Percentiles rank a stretch among this genome's conserved stretches.
Conservation (phyloP, 2,113 vertebrate genomes). For the Aegithalos caudatus region DNA sequence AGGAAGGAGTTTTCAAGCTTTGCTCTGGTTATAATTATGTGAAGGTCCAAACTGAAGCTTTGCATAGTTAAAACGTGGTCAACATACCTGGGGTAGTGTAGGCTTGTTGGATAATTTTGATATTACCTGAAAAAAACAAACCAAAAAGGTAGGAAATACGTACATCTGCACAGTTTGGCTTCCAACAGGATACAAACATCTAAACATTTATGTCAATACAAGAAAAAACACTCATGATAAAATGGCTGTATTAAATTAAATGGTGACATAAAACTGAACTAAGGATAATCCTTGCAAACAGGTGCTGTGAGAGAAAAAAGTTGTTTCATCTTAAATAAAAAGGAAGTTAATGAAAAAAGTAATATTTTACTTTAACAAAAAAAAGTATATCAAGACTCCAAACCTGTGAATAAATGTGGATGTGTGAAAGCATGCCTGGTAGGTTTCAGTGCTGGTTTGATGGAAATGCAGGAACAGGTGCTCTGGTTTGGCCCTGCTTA, state of each 20-base stretch:
- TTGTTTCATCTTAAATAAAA: not conserved
- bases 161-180: not conserved
- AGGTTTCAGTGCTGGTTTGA: not conserved
- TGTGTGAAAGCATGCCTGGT: not conserved
- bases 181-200: not conserved
- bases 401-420: not conserved
- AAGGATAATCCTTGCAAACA: not conserved
- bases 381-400: not conserved
- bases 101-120: slow-evolving; percentile 84
- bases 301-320: not conserved
- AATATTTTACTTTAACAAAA: not conserved
- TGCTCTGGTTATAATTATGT: not conserved
- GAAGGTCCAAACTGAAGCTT: not conserved
- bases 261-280: not conserved
- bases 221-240: not conserved
- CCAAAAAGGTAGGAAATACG: not conserved
- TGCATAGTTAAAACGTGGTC: not conserved
- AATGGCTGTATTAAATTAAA: not conserved
- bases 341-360: not conserved
- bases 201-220: not conserved
- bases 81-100: slow-evolving; percentile 78
- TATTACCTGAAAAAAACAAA: slow-evolving; percentile 78
- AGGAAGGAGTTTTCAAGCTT: not conserved
- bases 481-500: not conserved
- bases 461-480: not conserved